Evolutionary conservation across 2,113 vertebrate genomes (phyloP), one percentile per base, ranked within the genome.

Genomic region (Pituophis catenifer): DNA sequence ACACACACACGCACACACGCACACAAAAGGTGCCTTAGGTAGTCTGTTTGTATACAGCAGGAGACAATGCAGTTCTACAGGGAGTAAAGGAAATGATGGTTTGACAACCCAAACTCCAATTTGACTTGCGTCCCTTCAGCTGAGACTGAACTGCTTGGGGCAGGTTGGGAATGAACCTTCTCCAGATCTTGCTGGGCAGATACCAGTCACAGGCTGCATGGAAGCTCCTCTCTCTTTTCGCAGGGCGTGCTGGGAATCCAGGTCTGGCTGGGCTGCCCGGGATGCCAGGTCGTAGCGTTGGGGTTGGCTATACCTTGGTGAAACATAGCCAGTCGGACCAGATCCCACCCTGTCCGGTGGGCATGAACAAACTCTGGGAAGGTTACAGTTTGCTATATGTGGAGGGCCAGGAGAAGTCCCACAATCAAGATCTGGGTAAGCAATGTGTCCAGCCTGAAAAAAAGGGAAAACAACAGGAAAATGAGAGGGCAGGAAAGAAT

Each of bases 341-440:
- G 93, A 97, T 99, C 33, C 99, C 99, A 23, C 98, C 98, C 23
- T 99, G 99, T 93, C 99, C 99, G 5, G 89, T 98, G 38, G 98
- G 99, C 29, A 99, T 99, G 99, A 98, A 65, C 91, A 98, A 96
- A 81, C 97, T 99, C 55, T 99, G 99, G 99, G 98, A 99, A 0
- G 99, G 99, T 15, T 99, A 99, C 98, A 99, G 99, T 87, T 96
- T 99, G 92, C 94, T 99, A 52, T 99, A 98, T 0, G 98, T 99
- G 96, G 99, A 99, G 95, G 99, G 99, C 1, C 99, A 99, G 96
- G 99, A 99, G 94, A 99, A 99, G 96, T 97, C 99, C 2, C 99
- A 99, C 97, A 99, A 99, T 98, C 99, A 99, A 97, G 99, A 99
- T 89, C 97, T 99, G 0, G 99, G 99, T 99, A 96, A 97, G 98